A percentile compares a stretch with the other conserved stretches of the same genome.
These are phyloP conservation scores for Drosophila chauvacae DNA, from an alignment of 1,140 invertebrate genomes.

Conservation along the genomic window DNA sequence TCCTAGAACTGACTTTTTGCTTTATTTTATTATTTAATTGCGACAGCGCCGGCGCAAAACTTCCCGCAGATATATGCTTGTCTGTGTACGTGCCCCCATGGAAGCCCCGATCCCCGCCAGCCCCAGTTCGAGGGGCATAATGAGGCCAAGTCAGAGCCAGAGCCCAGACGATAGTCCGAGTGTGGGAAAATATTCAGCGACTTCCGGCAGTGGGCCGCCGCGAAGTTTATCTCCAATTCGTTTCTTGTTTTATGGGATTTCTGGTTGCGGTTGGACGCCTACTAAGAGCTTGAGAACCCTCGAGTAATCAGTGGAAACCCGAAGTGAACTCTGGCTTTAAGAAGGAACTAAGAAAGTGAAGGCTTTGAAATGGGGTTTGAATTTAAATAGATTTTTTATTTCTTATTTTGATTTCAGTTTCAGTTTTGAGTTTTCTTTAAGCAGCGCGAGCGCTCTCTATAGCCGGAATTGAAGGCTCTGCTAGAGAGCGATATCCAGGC, in stretches of 20 bases:
- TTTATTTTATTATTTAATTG: slow-evolving; percentile 80
- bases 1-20: slow-evolving; percentile 75
- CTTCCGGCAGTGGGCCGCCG: slow-evolving; percentile 70
- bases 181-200: slow-evolving; percentile 80
- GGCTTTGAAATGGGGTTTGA: slow-evolving; percentile 1
- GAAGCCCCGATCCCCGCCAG: slow-evolving; percentile 14
- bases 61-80: slow-evolving; percentile 46
- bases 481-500: slow-evolving; percentile 9
- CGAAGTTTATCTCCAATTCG: slow-evolving; percentile 49
- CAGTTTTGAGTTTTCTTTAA: neutral
- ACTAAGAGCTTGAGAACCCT: slow-evolving; percentile 44
- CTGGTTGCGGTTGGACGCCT: slow-evolving; percentile 40
- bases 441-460: slow-evolving; percentile 10
- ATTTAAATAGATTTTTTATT: neutral
- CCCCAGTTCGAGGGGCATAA: slow-evolving; percentile 49
- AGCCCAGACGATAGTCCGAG: slow-evolving; percentile 40
- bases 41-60: slow-evolving; percentile 73
- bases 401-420: slow-evolving; percentile 27
- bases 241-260: slow-evolving; percentile 41
- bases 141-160: slow-evolving; percentile 59
- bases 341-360: slow-evolving; percentile 15
- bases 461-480: slow-evolving; percentile 31
- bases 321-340: neutral
- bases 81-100: slow-evolving; percentile 16
- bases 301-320: slow-evolving; percentile 17